Evolutionary conservation across 1,140 invertebrate genomes (phyloP), one percentile per base, ranked within the genome.

Genomic region (Heliconius eleuchia): DNA sequence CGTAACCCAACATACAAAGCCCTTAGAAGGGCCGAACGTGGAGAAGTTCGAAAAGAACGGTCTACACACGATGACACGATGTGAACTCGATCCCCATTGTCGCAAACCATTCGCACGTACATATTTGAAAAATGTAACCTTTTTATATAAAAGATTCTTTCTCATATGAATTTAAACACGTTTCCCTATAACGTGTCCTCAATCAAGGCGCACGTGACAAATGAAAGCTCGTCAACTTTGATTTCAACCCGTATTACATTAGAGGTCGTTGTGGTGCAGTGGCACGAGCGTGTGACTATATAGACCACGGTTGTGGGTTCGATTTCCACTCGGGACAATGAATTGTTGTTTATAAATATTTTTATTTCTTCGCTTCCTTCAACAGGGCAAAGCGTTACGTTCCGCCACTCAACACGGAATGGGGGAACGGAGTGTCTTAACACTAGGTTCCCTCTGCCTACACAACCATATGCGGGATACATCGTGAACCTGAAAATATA

Each of bases 161-260:
- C 71, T 11, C 37, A 34, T n/a, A 39, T 71, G 34, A 71, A 9
- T 71, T 39, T 71, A 74, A 74, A 74, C 42, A 74, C 42, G 71
- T 50, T 30, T 74, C 16, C 71, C 23, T 71, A 71, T 71, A 71
- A 74, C 19, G n/a, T 52, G 30, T 74, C 46, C 73, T 52, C 39
- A 74, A 74, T 76, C 74, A 70, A 6, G 39, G 74, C 74, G 57
- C 74, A 76, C 57, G 55, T 76, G 74, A 66, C 55, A 76, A 76
- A 76, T 76, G 74, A 66, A 70, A 70, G 55, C 74, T 76, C 74
- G 57, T 76, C 57, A 76, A 70, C 34, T 76, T 60, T 76, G 74
- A 76, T 42, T 76, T 70, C 16, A 70, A 76, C 74, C 74, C 57
- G 37, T 46, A 55, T 76, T 34, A 39, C 37, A 50, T 70, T 55